Evolutionary conservation across 1,140 invertebrate species (phyloP).

Genomic region (Hylaeus volcanicus): DNA sequence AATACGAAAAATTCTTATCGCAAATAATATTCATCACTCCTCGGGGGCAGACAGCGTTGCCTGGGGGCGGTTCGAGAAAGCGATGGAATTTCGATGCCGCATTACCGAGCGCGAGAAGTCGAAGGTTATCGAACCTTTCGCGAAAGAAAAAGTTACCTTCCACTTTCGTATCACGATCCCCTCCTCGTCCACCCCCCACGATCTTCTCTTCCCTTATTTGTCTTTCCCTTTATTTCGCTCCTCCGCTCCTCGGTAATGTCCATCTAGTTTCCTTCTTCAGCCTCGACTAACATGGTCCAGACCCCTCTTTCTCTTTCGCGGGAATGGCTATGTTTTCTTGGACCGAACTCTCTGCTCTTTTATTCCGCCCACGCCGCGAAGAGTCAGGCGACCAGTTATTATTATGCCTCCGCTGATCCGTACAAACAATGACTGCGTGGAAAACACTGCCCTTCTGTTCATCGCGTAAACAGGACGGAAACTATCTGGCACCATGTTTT

Average conservation of each 20-base stretch:
- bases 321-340: constrained; percentile 62
- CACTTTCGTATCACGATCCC: constrained; percentile 6
- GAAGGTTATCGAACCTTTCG: constrained; percentile 24
- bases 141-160: not conserved
- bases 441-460: constrained; percentile 39
- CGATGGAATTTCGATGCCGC: constrained; percentile 62
- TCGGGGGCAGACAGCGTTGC: not conserved
- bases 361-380: constrained; percentile 41
- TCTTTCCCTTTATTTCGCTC: not conserved
- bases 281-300: too few species aligned
- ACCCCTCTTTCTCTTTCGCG: not conserved
- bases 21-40: constrained; percentile 70
- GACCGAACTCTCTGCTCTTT: constrained; percentile 39
- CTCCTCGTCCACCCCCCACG: not conserved
- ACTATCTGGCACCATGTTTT: constrained; percentile 50
- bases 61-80: not conserved
- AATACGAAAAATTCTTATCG: constrained; percentile 72
- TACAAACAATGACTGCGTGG: constrained; percentile 66
- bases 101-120: constrained; percentile 53
- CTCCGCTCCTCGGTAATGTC: constrained; percentile 9
- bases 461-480: constrained; percentile 59
- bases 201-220: constrained; percentile 13
- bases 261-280: not conserved
- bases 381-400: constrained; percentile 45
- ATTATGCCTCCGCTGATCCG: constrained; percentile 56